Evolutionary conservation across 2,888 invertebrate genomes (phyloP), one percentile per base, ranked within the genome.

Genomic region (Epsilonema sp.): DNA sequence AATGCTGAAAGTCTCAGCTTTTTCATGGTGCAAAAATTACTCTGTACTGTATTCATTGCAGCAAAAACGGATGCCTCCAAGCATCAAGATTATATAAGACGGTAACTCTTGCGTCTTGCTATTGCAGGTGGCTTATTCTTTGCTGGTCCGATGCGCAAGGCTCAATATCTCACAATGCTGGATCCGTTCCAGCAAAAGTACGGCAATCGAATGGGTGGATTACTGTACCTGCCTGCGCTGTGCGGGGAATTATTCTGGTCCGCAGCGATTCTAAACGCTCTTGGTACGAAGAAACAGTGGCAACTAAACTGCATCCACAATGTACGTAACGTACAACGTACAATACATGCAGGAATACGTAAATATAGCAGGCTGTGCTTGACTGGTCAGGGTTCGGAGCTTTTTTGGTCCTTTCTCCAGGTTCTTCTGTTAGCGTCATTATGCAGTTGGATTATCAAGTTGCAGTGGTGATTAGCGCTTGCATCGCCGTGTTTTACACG

Each of bases 241-340:
- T 83, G 87, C 61, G 90, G 90, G 3, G 90, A 92, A 70, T 84
- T 89, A 5, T 90, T 92, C 72, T 92, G 90, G 90, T 87, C 90
- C 0, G 92, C 90, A 1, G 89, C 89, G 46, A 89, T 92, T 57
- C 72, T 92, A 47, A 86, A 89, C 0, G 90, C 90, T 3, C 72
- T 92, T 38, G 86, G 80, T 80, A 58, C 70, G 71, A 48, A 8
- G 31, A 16, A 11, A 11, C 16, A 11, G 31, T 11, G 31, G 16
- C 31, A 31, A 31, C 31, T 31, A 16, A 31, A 11, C 8, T 8
- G 16, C 31, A 31, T 31, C 31, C 16, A 16, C 16, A 31, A 16
- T 31, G 31, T 31, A 31, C 31, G 31, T 31, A 31, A n/a, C n/a
- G n/a, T n/a, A n/a, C n/a, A n/a, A n/a, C n/a, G n/a, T n/a, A n/a